Base-by-base conservation (phyloP, 2,888 invertebrate species). In the Ochropacha duplaris region DNA sequence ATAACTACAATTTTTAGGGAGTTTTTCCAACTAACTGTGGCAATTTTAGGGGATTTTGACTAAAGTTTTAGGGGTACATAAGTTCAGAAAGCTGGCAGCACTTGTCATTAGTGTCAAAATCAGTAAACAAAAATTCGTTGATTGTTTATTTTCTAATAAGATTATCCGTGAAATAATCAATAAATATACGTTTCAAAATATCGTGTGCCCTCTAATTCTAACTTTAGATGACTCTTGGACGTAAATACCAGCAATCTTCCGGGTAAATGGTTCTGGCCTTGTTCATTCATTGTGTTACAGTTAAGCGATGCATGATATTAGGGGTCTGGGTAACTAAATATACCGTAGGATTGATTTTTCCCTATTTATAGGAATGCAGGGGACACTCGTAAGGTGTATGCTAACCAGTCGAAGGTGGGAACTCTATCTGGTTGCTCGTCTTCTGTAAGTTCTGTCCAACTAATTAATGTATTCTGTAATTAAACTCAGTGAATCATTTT, bases 361-460 rank as follows among this genome's bases (percentile, higher is more conserved):
- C 79, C 85, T 92, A 92, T 92, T 92, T 92, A 89, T 92, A 93
- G 93, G 86, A 92, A 92, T 89, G 92, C 91, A 81, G 92, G 91
- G 84, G 90, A 93, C 66, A 80, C 86, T 81, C 88, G 91, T 80
- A 91, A 91, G 87, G 90, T 87, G 81, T 91, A 86, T 86, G 84
- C 85, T 87, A 89, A 84, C 84, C 92, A 91, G 86, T 93, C 95
- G 63, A 96, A 96, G 89, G 94, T 94, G 76, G 95, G 94, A 72
- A 93, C 94, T 74, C 94, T 94, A 49, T 95, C 95, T 57, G 94
- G 95, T 77, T 95, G 95, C 84, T 95, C 96, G 62, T 95, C 96
- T 58, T 95, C 95, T 76, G 96, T 96, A 92, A 92, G 93, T 93
- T 70, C 56, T 66, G 62, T 57, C n/a, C 59, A 57, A 65, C 67